Evolutionary conservation across 2,797 vertebrate species (phyloP).

Genomic region (Limosa lapponica): DNA sequence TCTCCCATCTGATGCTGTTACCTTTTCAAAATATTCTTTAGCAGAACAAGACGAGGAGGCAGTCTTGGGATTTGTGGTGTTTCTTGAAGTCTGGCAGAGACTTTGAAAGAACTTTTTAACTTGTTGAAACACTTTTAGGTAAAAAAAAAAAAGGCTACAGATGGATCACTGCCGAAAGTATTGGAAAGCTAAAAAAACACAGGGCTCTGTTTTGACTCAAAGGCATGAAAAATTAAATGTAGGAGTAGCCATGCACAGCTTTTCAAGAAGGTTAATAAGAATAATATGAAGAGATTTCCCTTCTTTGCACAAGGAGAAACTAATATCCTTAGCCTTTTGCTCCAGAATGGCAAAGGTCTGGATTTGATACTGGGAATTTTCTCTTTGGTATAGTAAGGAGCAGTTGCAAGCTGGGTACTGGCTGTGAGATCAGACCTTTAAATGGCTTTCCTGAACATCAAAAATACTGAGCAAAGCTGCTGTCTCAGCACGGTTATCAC

Average conservation of each 20-base stretch:
- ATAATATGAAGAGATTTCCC: background rate
- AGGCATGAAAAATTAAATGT: background rate
- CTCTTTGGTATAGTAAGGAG: background rate
- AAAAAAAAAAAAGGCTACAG: background rate
- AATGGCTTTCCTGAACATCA: background rate
- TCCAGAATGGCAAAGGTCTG: background rate
- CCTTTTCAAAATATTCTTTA: background rate
- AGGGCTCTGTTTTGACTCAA: background rate
- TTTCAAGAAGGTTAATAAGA: background rate
- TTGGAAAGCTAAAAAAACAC: background rate
- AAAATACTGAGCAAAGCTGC: background rate
- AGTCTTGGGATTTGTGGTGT: background rate
- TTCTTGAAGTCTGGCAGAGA: background rate
- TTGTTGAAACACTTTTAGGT: background rate
- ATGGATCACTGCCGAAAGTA: background rate
- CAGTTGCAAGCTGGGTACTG: background rate
- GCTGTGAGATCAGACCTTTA: background rate
- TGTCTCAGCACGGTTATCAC: background rate
- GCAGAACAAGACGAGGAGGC: fast-evolving
- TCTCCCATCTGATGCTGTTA: background rate
- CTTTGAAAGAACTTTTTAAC: background rate
- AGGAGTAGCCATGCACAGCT: background rate
- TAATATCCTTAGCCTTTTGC: background rate
- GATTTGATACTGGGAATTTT: background rate
- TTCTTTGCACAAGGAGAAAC: background rate